A percentile compares a stretch with the other conserved stretches of the same genome.
phyloP scores from a whole-genome alignment of 2,113 vertebrate genomes.

The Microtus richardsoni region DNA sequence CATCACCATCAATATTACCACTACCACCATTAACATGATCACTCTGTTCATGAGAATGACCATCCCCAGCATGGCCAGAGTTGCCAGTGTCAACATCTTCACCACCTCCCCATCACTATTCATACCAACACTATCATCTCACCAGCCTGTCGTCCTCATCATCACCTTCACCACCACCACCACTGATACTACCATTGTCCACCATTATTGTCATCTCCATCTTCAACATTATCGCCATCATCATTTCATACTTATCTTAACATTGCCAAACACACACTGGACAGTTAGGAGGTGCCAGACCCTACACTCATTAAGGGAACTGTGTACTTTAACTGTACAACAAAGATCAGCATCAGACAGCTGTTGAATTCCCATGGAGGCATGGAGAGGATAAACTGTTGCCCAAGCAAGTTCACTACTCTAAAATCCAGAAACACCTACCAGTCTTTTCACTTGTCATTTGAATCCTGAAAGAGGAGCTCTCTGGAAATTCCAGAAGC shows the following conservation, averaged over 20 bases:
- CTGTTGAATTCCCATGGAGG: background rate
- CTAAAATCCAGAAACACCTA: background rate
- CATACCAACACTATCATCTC: background rate
- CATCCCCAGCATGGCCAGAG: background rate
- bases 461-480: background rate
- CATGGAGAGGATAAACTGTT: background rate
- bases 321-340: background rate
- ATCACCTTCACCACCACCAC: rapidly evolving
- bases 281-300: rapidly evolving
- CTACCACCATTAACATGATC: background rate
- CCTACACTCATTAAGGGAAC: rapidly evolving
- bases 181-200: rapidly evolving
- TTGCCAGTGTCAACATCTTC: rapidly evolving
- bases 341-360: too few species aligned
- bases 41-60: background rate
- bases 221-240: background rate
- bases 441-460: background rate
- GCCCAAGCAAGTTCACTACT: rapidly evolving
- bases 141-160: background rate
- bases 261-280: background rate
- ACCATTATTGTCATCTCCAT: rapidly evolving
- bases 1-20: background rate
- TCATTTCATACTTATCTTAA: background rate
- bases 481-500: background rate
- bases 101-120: background rate